These are phyloP conservation scores for Exocentrus adspersus DNA, from an alignment of 2,888 invertebrate species.

Conservation along the genomic window DNA sequence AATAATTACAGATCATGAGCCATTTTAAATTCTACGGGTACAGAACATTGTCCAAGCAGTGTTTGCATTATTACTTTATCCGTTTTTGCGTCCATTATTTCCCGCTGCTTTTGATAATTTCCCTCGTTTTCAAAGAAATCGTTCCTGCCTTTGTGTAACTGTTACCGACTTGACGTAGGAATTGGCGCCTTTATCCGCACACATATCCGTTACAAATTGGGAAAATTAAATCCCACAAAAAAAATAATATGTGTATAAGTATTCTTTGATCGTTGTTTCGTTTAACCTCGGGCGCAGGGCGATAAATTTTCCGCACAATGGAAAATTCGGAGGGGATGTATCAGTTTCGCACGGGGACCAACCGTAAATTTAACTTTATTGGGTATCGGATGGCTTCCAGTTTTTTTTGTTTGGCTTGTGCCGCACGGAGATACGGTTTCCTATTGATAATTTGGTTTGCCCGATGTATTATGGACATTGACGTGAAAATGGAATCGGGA, in stretches of 20 bases:
- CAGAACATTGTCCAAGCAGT: too few relatives aligned
- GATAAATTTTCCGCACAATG: constrained; percentile 28
- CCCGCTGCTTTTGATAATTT: too few relatives aligned
- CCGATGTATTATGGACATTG: constrained; percentile 14
- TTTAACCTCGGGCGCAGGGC: constrained; percentile 4
- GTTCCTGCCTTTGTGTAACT: not conserved
- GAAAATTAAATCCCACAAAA: constrained; percentile 22
- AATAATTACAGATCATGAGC: too few relatives aligned
- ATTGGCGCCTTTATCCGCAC: not conserved
- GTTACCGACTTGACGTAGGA: not conserved
- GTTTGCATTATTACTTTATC: too few relatives aligned
- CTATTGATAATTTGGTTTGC: constrained; percentile 22
- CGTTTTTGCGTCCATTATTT: too few relatives aligned
- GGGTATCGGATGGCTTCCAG: constrained; percentile 27
- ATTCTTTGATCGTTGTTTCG: constrained; percentile 20
- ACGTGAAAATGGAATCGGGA: not conserved
- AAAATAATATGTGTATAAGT: constrained; percentile 17
- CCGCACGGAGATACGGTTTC: constrained; percentile 15
- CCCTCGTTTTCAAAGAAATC: not conserved
- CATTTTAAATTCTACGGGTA: too few relatives aligned
- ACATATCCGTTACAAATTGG: constrained; percentile 4
- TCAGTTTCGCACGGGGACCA: constrained; percentile 12
- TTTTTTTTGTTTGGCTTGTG: constrained; percentile 23
- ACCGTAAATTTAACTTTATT: constrained; percentile 29
- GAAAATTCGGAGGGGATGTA: constrained; percentile 26